These are phyloP conservation scores for Ceratosolen solmsi DNA, from an alignment of 1,140 invertebrate genomes.

Conservation along the genomic window DNA sequence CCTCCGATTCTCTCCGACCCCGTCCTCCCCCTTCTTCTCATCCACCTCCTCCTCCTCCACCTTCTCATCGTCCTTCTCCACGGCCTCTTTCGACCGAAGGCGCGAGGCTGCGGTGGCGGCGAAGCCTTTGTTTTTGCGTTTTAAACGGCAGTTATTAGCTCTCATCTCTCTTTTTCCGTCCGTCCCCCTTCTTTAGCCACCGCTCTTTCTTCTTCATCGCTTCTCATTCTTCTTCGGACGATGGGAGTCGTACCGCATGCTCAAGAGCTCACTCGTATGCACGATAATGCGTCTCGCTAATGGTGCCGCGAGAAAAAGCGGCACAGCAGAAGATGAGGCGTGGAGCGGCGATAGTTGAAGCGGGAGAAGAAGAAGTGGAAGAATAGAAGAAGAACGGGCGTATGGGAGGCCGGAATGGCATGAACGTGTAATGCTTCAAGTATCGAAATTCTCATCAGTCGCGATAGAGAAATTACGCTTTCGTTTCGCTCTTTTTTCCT, in stretches of 20 bases:
- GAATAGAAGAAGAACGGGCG: background rate
- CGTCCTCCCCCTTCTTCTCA: background rate
- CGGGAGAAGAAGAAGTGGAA: slow-evolving; percentile 31
- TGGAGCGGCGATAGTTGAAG: slow-evolving; percentile 3
- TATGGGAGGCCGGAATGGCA: background rate
- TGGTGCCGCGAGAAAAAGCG: slow-evolving; percentile 40
- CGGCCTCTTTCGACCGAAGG: slow-evolving; percentile 12
- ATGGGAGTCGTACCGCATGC: slow-evolving; percentile 2
- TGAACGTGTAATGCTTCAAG: background rate
- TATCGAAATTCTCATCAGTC: slow-evolving; percentile 26
- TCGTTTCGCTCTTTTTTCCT: background rate
- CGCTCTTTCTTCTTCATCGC: slow-evolving; percentile 29
- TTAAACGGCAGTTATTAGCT: slow-evolving; percentile 70
- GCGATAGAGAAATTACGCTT: slow-evolving; percentile 42
- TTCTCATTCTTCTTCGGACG: slow-evolving; percentile 18
- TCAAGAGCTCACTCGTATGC: background rate
- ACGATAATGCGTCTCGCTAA: slow-evolving; percentile 45
- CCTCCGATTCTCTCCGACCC: slow-evolving; percentile 7
- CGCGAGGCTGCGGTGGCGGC: slow-evolving; percentile 38
- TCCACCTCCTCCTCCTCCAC: background rate
- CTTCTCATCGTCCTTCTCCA: background rate
- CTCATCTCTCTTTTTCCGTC: slow-evolving; percentile 49
- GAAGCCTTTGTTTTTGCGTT: slow-evolving; percentile 67
- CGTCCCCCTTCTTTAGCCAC: slow-evolving; percentile 46
- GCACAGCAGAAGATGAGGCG: slow-evolving; percentile 3